Percentiles rank a stretch among this genome's conserved stretches.
phyloP scores from a whole-genome alignment of 1,140 invertebrate genomes.

The Carcinoscorpius rotundicauda region DNA sequence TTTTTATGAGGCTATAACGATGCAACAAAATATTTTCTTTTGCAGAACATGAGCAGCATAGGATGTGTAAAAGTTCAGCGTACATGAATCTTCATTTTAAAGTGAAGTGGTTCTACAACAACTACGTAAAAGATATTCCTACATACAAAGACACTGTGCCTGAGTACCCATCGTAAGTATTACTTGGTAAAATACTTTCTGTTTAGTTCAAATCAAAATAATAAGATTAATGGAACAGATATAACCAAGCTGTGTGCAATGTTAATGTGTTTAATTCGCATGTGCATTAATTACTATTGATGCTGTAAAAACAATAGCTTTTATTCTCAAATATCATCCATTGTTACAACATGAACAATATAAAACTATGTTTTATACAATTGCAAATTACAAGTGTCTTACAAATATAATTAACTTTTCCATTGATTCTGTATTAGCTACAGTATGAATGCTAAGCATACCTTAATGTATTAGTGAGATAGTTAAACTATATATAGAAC shows the following conservation, averaged over 20 bases:
- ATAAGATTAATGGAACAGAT: too few species aligned
- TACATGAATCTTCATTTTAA: conserved; percentile 99
- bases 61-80: conserved; percentile 91
- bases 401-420: too few species aligned
- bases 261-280: background rate
- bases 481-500: too few species aligned
- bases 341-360: background rate
- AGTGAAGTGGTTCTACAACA: conserved; percentile 97
- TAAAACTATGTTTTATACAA: too few species aligned
- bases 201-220: background rate
- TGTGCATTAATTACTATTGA: conserved; percentile 6
- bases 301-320: background rate
- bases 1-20: too few species aligned
- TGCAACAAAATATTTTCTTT: conserved; percentile 2
- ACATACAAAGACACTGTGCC: conserved; percentile 83
- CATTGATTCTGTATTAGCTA: too few species aligned
- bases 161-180: conserved; percentile 76
- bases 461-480: too few species aligned
- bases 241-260: too few species aligned
- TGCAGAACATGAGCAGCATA: conserved; percentile 84
- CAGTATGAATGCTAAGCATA: too few species aligned
- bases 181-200: conserved; percentile 1
- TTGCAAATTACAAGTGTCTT: too few species aligned
- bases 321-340: conserved; percentile 5
- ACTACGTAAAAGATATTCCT: conserved; percentile 96